Evolutionary conservation across 1,140 invertebrate genomes (phyloP).

Genomic region (Macrosteles quadrilineatus): DNA sequence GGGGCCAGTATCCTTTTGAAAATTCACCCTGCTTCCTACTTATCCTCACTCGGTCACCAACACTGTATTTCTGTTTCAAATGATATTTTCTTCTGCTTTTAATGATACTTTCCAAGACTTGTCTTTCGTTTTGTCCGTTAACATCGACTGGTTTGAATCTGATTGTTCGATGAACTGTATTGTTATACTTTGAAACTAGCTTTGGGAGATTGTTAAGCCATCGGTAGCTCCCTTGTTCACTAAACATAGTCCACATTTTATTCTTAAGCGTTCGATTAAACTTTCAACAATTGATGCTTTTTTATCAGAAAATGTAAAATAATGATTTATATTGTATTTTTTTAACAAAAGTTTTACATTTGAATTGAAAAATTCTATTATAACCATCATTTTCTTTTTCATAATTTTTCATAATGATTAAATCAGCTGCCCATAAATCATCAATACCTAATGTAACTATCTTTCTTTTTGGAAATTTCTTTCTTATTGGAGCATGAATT

Average conservation of each 20-base stretch:
- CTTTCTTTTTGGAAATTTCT: no score
- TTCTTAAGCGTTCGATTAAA: slow-evolving; percentile 53
- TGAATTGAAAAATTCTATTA: slow-evolving; percentile 51
- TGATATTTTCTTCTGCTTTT: slow-evolving; percentile 28
- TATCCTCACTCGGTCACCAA: slow-evolving; percentile 34
- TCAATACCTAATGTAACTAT: no score
- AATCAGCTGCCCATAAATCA: no score
- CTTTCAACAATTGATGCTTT: slow-evolving; percentile 55
- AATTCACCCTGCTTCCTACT: slow-evolving; percentile 40
- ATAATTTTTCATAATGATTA: no score
- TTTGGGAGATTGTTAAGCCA: slow-evolving; percentile 46
- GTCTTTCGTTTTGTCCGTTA: slow-evolving; percentile 40
- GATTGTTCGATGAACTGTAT: slow-evolving; percentile 50
- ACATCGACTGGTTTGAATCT: slow-evolving; percentile 48
- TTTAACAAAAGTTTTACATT: slow-evolving; percentile 45
- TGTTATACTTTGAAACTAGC: slow-evolving; percentile 51
- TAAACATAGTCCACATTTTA: slow-evolving; percentile 50
- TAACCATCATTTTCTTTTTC: no score
- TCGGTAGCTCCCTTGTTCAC: slow-evolving; percentile 38
- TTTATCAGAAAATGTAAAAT: slow-evolving; percentile 49
- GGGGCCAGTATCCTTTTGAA: slow-evolving; percentile 35
- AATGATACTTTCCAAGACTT: slow-evolving; percentile 31
- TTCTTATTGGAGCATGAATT: no score
- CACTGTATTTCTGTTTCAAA: slow-evolving; percentile 34
- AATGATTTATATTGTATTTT: slow-evolving; percentile 50